Percentiles rank a stretch among this genome's conserved stretches.
Evolutionary conservation across 37 sponge, comb jelly and placozoan genomes (phyloP).

Genomic region (Agelas oroides): DNA sequence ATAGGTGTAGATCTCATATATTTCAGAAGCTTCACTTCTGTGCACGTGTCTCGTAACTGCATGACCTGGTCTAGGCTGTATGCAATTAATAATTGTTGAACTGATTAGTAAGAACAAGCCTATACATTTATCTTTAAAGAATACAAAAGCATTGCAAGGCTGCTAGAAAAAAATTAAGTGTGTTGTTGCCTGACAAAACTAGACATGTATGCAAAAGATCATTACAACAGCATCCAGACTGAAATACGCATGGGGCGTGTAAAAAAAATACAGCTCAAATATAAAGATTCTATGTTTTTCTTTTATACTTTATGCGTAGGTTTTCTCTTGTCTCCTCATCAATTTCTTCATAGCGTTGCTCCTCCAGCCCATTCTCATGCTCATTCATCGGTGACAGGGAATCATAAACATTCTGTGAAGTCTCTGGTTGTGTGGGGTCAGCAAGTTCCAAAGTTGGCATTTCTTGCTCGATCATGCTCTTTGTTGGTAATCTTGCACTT

Average conservation of each 20-base stretch:
- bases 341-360: conserved; percentile 10
- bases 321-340: background rate
- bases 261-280: too few relatives aligned
- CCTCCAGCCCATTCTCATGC: background rate
- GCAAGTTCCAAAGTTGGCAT: conserved; percentile 7
- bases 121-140: too few relatives aligned
- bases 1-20: too few relatives aligned
- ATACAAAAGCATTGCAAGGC: background rate
- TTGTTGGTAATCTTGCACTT: background rate
- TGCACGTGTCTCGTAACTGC: too few relatives aligned
- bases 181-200: background rate
- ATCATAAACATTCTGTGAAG: background rate
- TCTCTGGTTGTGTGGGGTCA: background rate
- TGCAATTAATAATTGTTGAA: too few relatives aligned
- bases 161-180: too few relatives aligned
- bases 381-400: background rate
- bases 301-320: too few relatives aligned
- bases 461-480: conserved; percentile 1
- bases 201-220: background rate
- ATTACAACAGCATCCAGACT: background rate
- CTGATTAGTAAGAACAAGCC: too few relatives aligned
- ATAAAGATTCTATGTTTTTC: too few relatives aligned
- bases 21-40: too few relatives aligned
- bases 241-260: background rate
- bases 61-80: too few relatives aligned